Evolutionary conservation across 2,113 vertebrate genomes (phyloP).

Genomic region (Coptodon bakossiorum): DNA sequence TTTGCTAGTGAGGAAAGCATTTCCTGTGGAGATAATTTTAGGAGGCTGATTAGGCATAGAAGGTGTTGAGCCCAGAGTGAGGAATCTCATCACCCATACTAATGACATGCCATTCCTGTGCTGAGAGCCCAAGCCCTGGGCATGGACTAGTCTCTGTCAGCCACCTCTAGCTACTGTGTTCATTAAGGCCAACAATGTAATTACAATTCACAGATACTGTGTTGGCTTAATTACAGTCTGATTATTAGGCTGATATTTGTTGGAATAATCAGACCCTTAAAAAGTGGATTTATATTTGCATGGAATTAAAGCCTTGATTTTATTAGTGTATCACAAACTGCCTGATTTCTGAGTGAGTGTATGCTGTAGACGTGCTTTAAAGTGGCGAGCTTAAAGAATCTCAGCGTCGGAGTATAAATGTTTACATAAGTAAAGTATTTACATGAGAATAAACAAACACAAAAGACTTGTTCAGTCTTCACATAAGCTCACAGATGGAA

Average conservation of each 20-base stretch:
- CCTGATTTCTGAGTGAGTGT: neutral
- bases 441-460: neutral
- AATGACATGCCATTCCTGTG: slow-evolving; percentile 71
- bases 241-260: slow-evolving; percentile 67
- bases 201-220: slow-evolving; percentile 65
- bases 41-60: slow-evolving; percentile 66
- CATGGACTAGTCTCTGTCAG: slow-evolving; percentile 62
- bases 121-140: slow-evolving; percentile 58
- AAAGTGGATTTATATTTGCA: slow-evolving; percentile 49
- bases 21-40: slow-evolving; percentile 68
- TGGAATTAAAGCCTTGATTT: slow-evolving; percentile 12
- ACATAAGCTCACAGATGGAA: slow-evolving; percentile 11
- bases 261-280: slow-evolving; percentile 50
- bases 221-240: slow-evolving; percentile 63
- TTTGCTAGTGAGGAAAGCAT: slow-evolving; percentile 46
- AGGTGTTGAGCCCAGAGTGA: slow-evolving; percentile 65
- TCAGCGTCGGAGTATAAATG: neutral
- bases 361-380: neutral
- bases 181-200: slow-evolving; percentile 67
- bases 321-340: slow-evolving; percentile 28
- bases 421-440: slow-evolving; percentile 22
- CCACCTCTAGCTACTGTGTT: slow-evolving; percentile 60
- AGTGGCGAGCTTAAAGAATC: neutral
- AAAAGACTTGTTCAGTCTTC: slow-evolving; percentile 21
- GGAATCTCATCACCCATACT: slow-evolving; percentile 63